Percentiles rank a stretch among this genome's conserved stretches.
Conservation (phyloP, 2,888 invertebrate genomes). For the Oasisia sp. region DNA sequence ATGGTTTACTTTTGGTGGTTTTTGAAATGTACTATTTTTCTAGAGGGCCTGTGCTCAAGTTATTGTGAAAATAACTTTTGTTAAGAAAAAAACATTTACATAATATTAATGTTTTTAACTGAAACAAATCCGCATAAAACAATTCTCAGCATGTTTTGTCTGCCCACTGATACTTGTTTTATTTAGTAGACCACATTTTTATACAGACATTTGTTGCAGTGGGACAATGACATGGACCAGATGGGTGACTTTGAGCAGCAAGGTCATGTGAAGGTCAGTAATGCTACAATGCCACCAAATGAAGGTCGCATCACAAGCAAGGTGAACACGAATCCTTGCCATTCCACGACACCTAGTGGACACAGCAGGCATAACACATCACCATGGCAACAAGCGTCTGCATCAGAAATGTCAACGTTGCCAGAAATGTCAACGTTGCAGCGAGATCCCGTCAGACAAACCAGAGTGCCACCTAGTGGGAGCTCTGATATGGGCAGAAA, state of each 20-base stretch:
- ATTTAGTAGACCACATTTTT: neutral
- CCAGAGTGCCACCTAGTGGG: neutral
- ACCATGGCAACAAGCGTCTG: neutral
- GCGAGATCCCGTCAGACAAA: neutral
- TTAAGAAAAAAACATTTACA: neutral
- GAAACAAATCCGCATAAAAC: neutral
- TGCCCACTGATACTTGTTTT: neutral
- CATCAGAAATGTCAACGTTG: neutral
- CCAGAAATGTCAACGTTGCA: slow-evolving; percentile 8
- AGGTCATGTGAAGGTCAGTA: neutral
- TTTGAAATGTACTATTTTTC: too few relatives aligned
- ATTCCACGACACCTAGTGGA: neutral
- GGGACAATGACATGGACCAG: neutral
- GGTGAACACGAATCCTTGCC: neutral
- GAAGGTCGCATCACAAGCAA: neutral
- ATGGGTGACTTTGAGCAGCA: neutral
- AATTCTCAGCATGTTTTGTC: neutral
- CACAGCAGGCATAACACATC: neutral
- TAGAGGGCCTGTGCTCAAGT: too few relatives aligned
- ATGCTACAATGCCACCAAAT: neutral
- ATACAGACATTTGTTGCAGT: neutral
- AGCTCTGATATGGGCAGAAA: neutral
- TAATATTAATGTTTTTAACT: neutral
- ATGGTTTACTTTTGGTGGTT: too few relatives aligned
- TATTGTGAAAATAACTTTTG: neutral